Evolutionary conservation across 2,113 vertebrate genomes (phyloP).

Genomic region (Callionymus lyra): DNA sequence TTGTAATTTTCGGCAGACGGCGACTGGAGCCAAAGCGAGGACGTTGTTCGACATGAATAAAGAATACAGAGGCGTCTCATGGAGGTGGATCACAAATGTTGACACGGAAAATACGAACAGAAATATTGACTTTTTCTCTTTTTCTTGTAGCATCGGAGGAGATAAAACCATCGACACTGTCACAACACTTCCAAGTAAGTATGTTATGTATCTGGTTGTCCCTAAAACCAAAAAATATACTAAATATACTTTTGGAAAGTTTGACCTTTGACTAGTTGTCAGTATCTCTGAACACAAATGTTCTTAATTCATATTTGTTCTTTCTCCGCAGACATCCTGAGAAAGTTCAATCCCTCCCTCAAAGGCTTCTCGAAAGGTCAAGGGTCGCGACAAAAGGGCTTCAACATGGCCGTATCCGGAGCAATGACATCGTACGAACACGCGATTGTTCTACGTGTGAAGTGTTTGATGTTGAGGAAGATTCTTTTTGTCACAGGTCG

Average conservation of each 20-base stretch:
- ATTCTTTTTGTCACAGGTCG: slow-evolving; percentile 51
- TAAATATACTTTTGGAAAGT: too few relatives aligned
- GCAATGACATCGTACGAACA: slow-evolving; percentile 70
- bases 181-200: slow-evolving; percentile 85
- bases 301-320: too few relatives aligned
- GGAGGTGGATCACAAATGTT: slow-evolving; percentile 68
- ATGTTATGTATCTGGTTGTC: too few relatives aligned
- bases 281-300: too few relatives aligned
- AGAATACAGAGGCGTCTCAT: slow-evolving; percentile 76
- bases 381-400: slow-evolving; percentile 49
- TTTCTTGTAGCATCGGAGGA: slow-evolving; percentile 75
- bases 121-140: slow-evolving; percentile 14
- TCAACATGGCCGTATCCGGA: slow-evolving; percentile 72
- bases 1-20: slow-evolving; percentile 66
- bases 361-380: slow-evolving; percentile 74
- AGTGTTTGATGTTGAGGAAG: background rate
- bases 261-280: too few relatives aligned
- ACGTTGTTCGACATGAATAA: slow-evolving; percentile 33
- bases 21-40: slow-evolving; percentile 63
- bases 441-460: background rate
- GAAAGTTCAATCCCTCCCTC: slow-evolving; percentile 77
- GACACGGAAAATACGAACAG: background rate
- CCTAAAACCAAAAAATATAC: too few relatives aligned
- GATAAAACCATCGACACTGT: slow-evolving; percentile 69
- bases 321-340: slow-evolving; percentile 76